Conservation (phyloP, 2,113 vertebrate species). For the Pampusana beccarii region DNA sequence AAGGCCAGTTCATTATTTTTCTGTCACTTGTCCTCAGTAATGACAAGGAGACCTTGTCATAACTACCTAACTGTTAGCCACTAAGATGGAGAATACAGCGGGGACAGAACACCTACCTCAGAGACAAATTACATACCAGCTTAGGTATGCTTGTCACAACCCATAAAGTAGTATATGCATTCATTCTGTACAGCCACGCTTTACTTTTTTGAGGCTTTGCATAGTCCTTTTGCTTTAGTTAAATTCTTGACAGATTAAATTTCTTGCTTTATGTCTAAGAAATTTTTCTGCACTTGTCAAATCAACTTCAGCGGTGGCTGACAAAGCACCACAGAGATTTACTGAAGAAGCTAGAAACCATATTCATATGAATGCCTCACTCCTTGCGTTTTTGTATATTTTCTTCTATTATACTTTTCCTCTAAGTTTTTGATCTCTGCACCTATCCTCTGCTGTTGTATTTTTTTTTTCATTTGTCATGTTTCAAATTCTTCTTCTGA, state of each 20-base stretch:
- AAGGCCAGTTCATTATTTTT: background rate
- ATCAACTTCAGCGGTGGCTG: background rate
- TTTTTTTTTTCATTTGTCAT: background rate
- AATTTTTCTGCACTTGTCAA: background rate
- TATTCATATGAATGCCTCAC: background rate
- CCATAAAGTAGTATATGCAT: background rate
- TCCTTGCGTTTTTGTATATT: background rate
- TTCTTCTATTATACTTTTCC: background rate
- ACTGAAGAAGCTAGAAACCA: background rate
- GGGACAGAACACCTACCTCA: background rate
- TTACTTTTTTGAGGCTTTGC: background rate
- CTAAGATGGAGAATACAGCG: background rate
- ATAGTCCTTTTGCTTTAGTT: background rate
- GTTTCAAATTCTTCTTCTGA: background rate
- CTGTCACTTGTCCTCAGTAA: background rate
- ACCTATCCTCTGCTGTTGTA: background rate
- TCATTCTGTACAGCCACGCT: background rate
- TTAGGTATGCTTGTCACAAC: background rate
- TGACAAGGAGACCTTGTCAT: background rate
- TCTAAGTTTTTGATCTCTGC: background rate
- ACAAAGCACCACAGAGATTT: background rate
- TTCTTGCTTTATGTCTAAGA: background rate
- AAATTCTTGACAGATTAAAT: background rate
- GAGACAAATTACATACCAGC: background rate
- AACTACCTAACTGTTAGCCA: background rate